phyloP scores from a whole-genome alignment of 1,140 invertebrate genomes.

The Reticulitermes speratus region DNA sequence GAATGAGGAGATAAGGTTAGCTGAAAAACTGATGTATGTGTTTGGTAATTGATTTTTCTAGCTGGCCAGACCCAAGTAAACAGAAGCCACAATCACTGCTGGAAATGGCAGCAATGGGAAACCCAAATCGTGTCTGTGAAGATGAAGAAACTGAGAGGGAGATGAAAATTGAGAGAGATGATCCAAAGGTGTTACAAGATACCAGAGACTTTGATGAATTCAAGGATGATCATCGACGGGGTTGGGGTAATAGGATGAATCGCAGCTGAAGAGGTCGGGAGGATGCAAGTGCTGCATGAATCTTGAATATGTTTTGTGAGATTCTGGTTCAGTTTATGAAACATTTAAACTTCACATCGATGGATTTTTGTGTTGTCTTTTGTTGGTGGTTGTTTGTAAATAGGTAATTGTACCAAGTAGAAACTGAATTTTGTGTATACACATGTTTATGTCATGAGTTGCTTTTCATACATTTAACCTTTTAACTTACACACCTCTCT shows the following conservation, averaged over 20 bases:
- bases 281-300: not conserved
- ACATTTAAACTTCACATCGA: not conserved
- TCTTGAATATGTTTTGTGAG: no score
- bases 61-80: constrained; percentile 46
- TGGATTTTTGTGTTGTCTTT: not conserved
- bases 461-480: not conserved
- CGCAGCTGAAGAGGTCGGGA: constrained; percentile 61
- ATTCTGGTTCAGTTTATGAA: not conserved
- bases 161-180: constrained; percentile 68
- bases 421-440: not conserved
- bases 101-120: constrained; percentile 43
- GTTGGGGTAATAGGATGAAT: constrained; percentile 86
- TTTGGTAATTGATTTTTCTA: constrained; percentile 35
- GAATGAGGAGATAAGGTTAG: no score
- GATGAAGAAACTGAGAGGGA: constrained; percentile 61
- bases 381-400: not conserved
- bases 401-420: not conserved
- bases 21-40: no score
- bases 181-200: constrained; percentile 66
- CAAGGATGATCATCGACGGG: constrained; percentile 84
- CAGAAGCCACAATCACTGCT: constrained; percentile 38
- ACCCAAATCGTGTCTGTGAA: constrained; percentile 42
- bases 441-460: not conserved
- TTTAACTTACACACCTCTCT: no score
- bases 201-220: constrained; percentile 84